Conservation (phyloP, 2,113 vertebrate genomes). For the Neolamprologus modestus region DNA sequence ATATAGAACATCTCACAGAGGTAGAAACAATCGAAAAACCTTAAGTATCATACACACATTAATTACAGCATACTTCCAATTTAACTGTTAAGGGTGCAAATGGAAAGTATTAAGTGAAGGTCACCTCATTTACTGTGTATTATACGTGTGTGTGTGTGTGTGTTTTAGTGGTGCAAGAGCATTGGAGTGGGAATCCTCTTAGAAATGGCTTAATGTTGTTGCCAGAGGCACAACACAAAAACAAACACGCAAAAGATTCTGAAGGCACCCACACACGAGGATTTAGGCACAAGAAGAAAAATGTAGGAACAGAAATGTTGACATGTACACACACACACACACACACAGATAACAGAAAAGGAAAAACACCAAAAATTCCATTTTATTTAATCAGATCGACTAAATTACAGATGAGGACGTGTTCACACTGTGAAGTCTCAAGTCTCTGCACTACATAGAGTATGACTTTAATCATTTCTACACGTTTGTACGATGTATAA, state of each 20-base stretch:
- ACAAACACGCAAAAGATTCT: neutral
- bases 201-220: slow-evolving; percentile 30
- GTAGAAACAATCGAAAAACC: neutral
- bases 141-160: neutral
- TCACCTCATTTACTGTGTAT: neutral
- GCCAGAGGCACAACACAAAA: slow-evolving; percentile 16
- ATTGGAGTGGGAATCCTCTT: slow-evolving; percentile 42
- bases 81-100: neutral
- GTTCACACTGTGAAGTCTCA: neutral
- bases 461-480: neutral
- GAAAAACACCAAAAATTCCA: neutral
- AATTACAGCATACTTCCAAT: neutral
- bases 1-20: neutral
- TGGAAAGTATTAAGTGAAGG: neutral
- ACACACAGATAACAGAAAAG: neutral
- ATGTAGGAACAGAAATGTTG: neutral
- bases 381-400: neutral
- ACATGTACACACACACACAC: neutral
- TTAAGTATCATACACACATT: neutral
- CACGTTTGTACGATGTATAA: neutral
- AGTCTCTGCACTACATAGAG: neutral
- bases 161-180: neutral
- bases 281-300: neutral
- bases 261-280: neutral
- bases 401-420: neutral